Conservation (phyloP, 2,888 invertebrate species). For the Carcina quercana region DNA sequence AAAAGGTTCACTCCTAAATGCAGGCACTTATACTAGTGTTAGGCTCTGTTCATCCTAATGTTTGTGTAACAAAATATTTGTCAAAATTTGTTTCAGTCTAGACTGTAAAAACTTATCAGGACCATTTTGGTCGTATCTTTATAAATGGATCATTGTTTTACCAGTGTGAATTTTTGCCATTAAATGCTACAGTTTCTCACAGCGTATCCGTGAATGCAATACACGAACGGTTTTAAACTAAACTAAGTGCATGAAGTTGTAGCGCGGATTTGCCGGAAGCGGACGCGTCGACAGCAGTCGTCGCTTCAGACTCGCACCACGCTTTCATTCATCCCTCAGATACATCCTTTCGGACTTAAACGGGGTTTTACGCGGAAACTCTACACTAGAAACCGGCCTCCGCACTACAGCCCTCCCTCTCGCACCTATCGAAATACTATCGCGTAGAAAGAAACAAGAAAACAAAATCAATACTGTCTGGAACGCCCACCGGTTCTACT, state of each 20-base stretch:
- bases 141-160: too few species aligned
- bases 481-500: conserved; percentile 66
- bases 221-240: conserved; percentile 49
- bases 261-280: conserved; percentile 71
- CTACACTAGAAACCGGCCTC: conserved; percentile 59
- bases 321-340: conserved; percentile 70
- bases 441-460: conserved; percentile 45
- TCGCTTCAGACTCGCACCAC: conserved; percentile 71
- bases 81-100: too few species aligned
- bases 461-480: conserved; percentile 72
- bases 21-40: too few species aligned
- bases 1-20: too few species aligned
- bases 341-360: conserved; percentile 47
- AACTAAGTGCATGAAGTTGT: conserved; percentile 65
- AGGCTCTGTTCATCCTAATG: too few species aligned
- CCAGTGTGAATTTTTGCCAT: too few species aligned
- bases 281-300: conserved; percentile 67
- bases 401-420: conserved; percentile 43
- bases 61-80: too few species aligned
- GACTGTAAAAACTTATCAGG: too few species aligned
- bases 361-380: conserved; percentile 61
- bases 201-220: too few species aligned
- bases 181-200: too few species aligned
- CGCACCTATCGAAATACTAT: conserved; percentile 31
- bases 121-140: too few species aligned